Base-by-base conservation (phyloP, 2,888 invertebrate genomes). In the Eristalinus sepulchralis region DNA sequence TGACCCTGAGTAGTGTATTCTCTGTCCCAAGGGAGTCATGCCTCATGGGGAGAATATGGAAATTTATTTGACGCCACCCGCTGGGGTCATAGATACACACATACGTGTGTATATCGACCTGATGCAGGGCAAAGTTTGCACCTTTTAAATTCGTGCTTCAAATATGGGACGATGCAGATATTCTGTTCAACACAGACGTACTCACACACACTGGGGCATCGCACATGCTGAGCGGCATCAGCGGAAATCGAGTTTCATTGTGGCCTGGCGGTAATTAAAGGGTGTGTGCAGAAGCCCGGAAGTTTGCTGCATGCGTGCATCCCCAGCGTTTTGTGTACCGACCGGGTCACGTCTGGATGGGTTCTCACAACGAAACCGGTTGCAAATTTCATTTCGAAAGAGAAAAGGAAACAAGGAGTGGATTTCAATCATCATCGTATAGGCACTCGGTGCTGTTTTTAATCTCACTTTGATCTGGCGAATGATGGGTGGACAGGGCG, bases 201-300 rank as follows among this genome's bases (percentile, higher is more conserved):
- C 34, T 34, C 34, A 11, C 59, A 47, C 33, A 20, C 6, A 36
- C 63, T n/a, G n/a, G n/a, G n/a, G n/a, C n/a, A n/a, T n/a, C n/a
- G n/a, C n/a, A n/a, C n/a, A n/a, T n/a, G n/a, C n/a, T n/a, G n/a
- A n/a, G n/a, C n/a, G n/a, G n/a, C n/a, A n/a, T n/a, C n/a, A n/a
- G n/a, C 34, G 78, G 55, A 80, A 80, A 80, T 80, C 22, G 22
- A 62, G 33, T 79, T 66, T 34, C 34, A 55, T 17, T 47, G 10
- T 68, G 79, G 78, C 33, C 63, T 64, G 47, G 11, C 47, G 24
- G 66, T 79, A 79, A 72, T 79, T 72, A 72, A 72, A 67, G 66
- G 66, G 39, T 36, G 60, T 36, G 70, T 70, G 63, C 60, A 22
- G 27, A 17, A 67, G 27, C 24, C 27, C 60, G 79, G 60, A 72